phyloP scores from a whole-genome alignment of 2,888 invertebrate genomes.

The Idaea biselata region DNA sequence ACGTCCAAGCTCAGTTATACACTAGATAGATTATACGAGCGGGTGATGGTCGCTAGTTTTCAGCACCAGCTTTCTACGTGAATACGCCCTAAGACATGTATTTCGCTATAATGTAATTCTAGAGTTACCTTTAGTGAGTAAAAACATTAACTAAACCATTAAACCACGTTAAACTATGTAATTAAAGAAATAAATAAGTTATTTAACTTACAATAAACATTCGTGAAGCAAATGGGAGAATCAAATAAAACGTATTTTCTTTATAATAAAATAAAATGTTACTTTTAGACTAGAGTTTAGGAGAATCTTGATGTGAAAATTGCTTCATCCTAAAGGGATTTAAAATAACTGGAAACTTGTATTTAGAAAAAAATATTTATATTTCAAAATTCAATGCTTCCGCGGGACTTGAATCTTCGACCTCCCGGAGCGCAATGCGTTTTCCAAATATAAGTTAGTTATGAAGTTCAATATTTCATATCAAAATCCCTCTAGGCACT shows the following conservation, averaged over 20 bases:
- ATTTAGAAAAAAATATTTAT: too few species aligned
- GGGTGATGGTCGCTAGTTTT: too few species aligned
- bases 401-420: too few species aligned
- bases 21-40: too few species aligned
- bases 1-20: too few species aligned
- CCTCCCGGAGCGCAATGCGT: too few species aligned
- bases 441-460: too few species aligned
- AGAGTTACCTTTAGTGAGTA: constrained; percentile 18
- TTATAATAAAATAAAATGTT: constrained; percentile 43
- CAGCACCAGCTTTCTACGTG: too few species aligned
- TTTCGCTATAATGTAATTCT: neutral
- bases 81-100: neutral
- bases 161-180: constrained; percentile 22
- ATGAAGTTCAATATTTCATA: too few species aligned
- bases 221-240: constrained; percentile 42
- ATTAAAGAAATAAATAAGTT: constrained; percentile 24
- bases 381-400: too few species aligned
- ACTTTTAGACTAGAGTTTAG: constrained; percentile 13
- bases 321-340: too few species aligned
- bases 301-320: neutral
- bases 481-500: constrained; percentile 7
- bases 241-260: constrained; percentile 50
- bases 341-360: too few species aligned
- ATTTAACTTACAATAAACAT: constrained; percentile 19
- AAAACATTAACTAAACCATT: constrained; percentile 23